These are phyloP conservation scores for Paramormyrops kingsleyae DNA, from an alignment of 2,113 vertebrate genomes.

Conservation along the genomic window DNA sequence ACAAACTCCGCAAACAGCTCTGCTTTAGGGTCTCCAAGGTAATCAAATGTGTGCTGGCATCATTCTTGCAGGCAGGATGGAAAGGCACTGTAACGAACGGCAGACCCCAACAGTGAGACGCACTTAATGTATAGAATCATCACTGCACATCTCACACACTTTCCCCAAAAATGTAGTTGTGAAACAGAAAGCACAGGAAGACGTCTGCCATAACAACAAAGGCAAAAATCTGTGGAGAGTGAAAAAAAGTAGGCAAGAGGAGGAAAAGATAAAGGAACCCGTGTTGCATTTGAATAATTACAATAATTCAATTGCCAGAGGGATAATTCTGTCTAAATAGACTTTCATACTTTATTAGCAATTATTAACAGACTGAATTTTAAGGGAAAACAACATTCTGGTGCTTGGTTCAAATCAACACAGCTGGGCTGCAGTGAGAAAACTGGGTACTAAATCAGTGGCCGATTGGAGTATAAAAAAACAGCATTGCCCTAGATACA, in stretches of 20 bases:
- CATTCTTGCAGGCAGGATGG: background rate
- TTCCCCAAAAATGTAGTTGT: background rate
- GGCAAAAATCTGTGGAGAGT: background rate
- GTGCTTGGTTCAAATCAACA: background rate
- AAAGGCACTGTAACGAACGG: background rate
- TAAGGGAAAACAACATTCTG: background rate
- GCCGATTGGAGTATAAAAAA: background rate
- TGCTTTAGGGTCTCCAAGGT: conserved; percentile 17
- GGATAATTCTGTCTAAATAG: background rate
- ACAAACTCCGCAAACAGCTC: background rate
- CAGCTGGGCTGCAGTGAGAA: background rate
- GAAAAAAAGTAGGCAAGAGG: background rate
- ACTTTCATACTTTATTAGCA: background rate
- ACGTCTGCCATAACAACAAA: background rate
- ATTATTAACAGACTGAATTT: background rate
- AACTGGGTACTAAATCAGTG: background rate
- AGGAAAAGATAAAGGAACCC: background rate
- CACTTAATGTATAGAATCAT: background rate
- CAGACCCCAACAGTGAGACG: background rate
- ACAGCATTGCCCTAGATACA: background rate
- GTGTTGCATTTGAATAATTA: background rate
- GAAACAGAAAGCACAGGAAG: background rate
- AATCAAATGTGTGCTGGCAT: background rate
- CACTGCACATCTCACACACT: background rate
- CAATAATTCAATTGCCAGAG: background rate